Evolutionary conservation across 1,140 invertebrate species (phyloP).

Genomic region (Eumaeus atala): DNA sequence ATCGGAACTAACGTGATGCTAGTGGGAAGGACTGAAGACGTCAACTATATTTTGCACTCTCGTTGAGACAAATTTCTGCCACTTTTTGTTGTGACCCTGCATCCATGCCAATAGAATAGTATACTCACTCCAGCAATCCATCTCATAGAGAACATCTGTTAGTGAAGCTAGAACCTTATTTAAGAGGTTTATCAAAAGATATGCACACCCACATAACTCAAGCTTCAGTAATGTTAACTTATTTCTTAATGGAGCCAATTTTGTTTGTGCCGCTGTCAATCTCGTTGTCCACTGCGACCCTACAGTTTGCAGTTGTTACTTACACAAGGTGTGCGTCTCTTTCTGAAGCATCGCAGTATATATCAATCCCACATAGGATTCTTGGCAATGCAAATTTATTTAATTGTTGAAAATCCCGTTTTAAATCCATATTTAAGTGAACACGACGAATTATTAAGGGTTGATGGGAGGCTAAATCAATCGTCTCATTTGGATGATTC

Average conservation of each 20-base stretch:
- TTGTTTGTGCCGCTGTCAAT: slow-evolving; percentile 21
- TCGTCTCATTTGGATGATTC: too few species aligned
- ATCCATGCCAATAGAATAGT: slow-evolving; percentile 23
- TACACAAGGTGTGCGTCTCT: slow-evolving; percentile 16
- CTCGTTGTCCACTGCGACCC: slow-evolving; percentile 14
- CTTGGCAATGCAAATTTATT: slow-evolving; percentile 13
- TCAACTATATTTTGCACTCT: slow-evolving; percentile 11
- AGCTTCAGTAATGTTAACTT: slow-evolving; percentile 19
- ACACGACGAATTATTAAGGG: too few species aligned
- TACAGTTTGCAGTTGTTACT: slow-evolving; percentile 8
- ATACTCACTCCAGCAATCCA: slow-evolving; percentile 17
- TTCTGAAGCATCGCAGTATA: slow-evolving; percentile 18
- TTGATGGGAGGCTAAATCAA: too few species aligned
- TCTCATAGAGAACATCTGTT: slow-evolving; percentile 1
- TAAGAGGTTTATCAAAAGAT: slow-evolving; percentile 19
- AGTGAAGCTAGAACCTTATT: slow-evolving; percentile 14
- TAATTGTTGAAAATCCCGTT: slow-evolving; percentile 16
- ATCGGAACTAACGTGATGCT: slow-evolving; percentile 15
- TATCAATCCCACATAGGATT: slow-evolving; percentile 9
- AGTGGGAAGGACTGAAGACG: slow-evolving; percentile 5
- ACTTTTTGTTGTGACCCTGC: slow-evolving; percentile 11
- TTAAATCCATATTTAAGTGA: too few species aligned
- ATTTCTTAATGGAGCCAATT: slow-evolving; percentile 22
- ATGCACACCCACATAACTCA: slow-evolving; percentile 20
- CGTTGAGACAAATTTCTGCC: slow-evolving; percentile 18